These are phyloP conservation scores for Diplodus puntazzo DNA, from an alignment of 2,797 vertebrate species.

Conservation along the genomic window DNA sequence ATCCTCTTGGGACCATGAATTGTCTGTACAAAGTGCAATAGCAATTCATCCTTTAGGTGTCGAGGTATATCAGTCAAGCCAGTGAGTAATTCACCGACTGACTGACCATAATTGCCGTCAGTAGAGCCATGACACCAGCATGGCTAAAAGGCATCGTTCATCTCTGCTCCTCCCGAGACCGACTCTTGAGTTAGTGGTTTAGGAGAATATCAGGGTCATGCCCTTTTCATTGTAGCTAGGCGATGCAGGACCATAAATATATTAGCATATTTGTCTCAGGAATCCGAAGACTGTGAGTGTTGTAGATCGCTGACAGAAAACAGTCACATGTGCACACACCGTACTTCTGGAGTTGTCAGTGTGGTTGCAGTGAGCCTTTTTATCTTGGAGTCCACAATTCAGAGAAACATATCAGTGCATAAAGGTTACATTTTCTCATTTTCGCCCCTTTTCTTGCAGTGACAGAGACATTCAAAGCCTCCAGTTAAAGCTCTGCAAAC, in stretches of 20 bases:
- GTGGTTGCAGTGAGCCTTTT: background rate
- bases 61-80: no score
- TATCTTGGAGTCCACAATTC: background rate
- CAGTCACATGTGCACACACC: background rate
- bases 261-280: background rate
- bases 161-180: background rate
- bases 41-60: background rate
- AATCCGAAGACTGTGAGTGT: background rate
- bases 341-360: background rate
- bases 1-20: background rate
- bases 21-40: background rate
- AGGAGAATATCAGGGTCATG: background rate
- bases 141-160: background rate
- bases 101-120: background rate
- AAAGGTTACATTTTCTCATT: constrained; percentile 15
- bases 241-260: background rate
- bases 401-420: constrained; percentile 12
- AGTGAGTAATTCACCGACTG: no score
- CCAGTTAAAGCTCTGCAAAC: constrained; percentile 27
- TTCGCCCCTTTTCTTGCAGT: constrained; percentile 15
- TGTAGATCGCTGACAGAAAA: background rate
- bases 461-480: constrained; percentile 26
- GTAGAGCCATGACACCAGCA: background rate
- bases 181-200: background rate
- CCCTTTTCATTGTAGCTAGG: background rate